Base-by-base conservation (phyloP, 2,113 vertebrate species). In the Dipodomys spectabilis region DNA sequence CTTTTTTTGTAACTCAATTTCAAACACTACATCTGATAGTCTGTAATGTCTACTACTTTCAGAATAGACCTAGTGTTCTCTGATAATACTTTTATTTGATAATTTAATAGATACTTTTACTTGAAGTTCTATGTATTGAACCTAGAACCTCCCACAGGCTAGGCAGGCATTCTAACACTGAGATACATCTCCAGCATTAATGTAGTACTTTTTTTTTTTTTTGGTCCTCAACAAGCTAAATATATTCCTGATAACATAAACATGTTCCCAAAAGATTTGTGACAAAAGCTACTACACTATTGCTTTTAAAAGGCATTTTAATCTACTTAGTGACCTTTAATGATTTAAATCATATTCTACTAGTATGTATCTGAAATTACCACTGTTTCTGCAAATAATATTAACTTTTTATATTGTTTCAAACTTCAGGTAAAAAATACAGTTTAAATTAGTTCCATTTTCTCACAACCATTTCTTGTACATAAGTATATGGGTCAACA, bases 261-360 rank as follows among this genome's bases (percentile, higher is more conserved):
- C 65, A 18, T 75, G 69, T 92, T 93, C 78, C 25, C 79, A 90
- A 74, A 72, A 19, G 15, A 3, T 44, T 32, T 44, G 23, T 32
- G 67, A 25, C 5, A 77, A 71, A 2, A 93, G 25, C 9, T 62
- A 53, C 23, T 9, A 49, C 49, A 49, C 49, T 9, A 12, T 49
- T 69, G 32, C 22, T 87, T 87, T 88, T 20, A 69, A 15, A 69
- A 73, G 11, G 5, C 27, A 67, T 83, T 90, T 96, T 12, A 89
- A 65, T 82, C 32, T 25, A 90, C 75, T 57, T 69, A 69, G 0
- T 19, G 15, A 45, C 39, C 15, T 19, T 89, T 86, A 83, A 83
- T 93, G 60, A 67, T 20, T 65, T 92, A 91, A 82, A 82, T 28
- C 35, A 75, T 90, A 0, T 75, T 71, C 62, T 23, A 84, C 25